These are phyloP conservation scores for Hapalemur alaotrensis DNA, from an alignment of 2,797 vertebrate species.

Conservation along the genomic window DNA sequence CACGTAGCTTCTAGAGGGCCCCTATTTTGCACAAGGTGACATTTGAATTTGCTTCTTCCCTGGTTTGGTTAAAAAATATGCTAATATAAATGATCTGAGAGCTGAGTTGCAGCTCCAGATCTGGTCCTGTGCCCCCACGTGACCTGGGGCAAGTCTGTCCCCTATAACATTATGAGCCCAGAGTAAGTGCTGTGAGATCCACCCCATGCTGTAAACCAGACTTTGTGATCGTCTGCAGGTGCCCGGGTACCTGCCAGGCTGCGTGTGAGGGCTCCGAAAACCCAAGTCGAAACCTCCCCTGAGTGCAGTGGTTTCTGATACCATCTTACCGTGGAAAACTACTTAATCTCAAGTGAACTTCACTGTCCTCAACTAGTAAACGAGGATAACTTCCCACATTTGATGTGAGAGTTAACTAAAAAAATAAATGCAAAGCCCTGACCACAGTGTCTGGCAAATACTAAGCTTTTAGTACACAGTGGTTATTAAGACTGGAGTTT, in stretches of 20 bases:
- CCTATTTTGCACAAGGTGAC: not conserved
- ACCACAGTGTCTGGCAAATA: no score
- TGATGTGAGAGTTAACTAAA: fast-evolving
- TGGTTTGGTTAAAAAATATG: fast-evolving
- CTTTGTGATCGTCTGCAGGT: not conserved
- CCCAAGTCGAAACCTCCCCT: fast-evolving
- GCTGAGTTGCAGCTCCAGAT: not conserved
- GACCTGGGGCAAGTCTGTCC: fast-evolving
- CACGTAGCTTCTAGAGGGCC: fast-evolving
- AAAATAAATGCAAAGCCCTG: not conserved
- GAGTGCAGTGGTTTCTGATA: no score
- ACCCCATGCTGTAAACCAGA: not conserved
- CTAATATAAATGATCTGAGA: not conserved
- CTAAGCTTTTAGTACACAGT: not conserved
- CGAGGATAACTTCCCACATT: not conserved
- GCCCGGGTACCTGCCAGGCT: not conserved
- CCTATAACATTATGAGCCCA: fast-evolving
- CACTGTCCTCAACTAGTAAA: not conserved
- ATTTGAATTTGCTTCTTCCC: not conserved
- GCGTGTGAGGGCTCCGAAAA: fast-evolving
- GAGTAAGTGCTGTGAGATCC: not conserved
- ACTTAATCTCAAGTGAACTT: not conserved
- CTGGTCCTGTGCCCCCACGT: fast-evolving
- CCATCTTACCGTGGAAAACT: not conserved
- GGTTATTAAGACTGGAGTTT: no score